Percentiles rank a stretch among this genome's conserved stretches.
Conservation (phyloP, 2,797 vertebrate species). For the Buceros bicornis region DNA sequence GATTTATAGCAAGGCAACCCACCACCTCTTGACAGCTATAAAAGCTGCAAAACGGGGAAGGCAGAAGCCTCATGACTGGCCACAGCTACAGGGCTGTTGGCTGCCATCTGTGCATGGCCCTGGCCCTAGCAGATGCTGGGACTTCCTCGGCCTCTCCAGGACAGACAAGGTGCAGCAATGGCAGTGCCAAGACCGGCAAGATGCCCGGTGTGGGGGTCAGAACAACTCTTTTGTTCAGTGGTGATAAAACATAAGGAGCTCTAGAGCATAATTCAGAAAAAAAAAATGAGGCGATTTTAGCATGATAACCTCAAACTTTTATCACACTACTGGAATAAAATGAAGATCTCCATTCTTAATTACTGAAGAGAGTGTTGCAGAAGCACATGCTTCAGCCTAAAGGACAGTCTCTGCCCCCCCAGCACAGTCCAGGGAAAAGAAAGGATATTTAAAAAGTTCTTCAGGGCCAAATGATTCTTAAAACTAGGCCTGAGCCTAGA, state of each 20-base stretch:
- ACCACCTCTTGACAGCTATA: fast-evolving
- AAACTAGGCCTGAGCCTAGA: not conserved
- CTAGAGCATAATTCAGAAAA: not conserved
- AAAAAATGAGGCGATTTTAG: fast-evolving
- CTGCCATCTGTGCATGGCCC: fast-evolving
- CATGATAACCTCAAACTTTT: not conserved
- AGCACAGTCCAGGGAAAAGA: not conserved
- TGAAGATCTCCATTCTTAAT: not conserved
- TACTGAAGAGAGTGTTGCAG: not conserved
- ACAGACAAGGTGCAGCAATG: fast-evolving
- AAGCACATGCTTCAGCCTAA: not conserved
- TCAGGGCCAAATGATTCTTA: not conserved
- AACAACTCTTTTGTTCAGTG: not conserved
- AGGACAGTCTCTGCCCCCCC: not conserved
- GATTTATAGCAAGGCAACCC: not conserved
- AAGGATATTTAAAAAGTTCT: not conserved
- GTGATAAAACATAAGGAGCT: not conserved
- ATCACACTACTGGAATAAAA: not conserved
- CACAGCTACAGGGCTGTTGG: too few species aligned
- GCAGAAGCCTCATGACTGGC: not conserved
- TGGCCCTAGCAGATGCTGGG: fast-evolving
- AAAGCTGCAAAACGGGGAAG: not conserved
- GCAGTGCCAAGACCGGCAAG: fast-evolving
- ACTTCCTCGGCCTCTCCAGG: not conserved
- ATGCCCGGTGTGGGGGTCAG: not conserved